Percentiles rank a stretch among this genome's conserved stretches.
These are phyloP conservation scores for Cataglyphis hispanica DNA, from an alignment of 1,140 invertebrate species.

Conservation along the genomic window DNA sequence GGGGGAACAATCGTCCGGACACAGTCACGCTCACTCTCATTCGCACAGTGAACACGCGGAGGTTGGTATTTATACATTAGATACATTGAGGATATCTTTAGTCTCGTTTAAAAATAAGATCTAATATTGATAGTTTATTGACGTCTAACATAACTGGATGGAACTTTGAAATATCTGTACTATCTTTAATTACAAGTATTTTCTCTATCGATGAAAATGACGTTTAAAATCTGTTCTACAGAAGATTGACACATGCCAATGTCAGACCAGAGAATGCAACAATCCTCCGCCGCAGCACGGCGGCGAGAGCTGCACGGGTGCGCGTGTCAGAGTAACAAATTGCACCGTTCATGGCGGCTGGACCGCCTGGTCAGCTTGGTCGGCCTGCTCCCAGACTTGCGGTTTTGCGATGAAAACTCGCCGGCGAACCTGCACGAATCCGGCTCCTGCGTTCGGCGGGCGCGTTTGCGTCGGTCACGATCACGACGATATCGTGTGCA, in stretches of 20 bases:
- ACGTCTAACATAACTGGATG: no score
- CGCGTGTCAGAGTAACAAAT: conserved; percentile 89
- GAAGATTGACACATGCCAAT: conserved; percentile 90
- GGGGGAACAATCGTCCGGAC: conserved; percentile 76
- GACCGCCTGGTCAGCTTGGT: conserved; percentile 96
- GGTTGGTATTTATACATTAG: conserved; percentile 59
- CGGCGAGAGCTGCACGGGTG: conserved; percentile 89
- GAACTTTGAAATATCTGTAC: background rate
- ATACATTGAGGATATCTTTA: background rate
- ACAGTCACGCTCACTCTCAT: conserved; percentile 65
- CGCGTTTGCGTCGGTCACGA: conserved; percentile 94
- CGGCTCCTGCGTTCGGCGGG: conserved; percentile 93
- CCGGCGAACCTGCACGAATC: conserved; percentile 93
- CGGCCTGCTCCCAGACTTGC: conserved; percentile 92
- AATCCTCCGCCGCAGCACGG: conserved; percentile 94
- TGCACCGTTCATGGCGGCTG: conserved; percentile 95
- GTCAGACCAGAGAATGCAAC: conserved; percentile 92
- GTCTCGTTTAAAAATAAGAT: background rate
- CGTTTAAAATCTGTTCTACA: conserved; percentile 14
- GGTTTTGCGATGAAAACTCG: conserved; percentile 94
- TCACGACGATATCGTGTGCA: conserved; percentile 91
- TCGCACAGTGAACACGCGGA: conserved; percentile 69
- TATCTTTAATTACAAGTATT: background rate
- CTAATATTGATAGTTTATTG: no score
- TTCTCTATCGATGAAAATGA: conserved; percentile 1